Percentiles rank a stretch among this genome's conserved stretches.
Evolutionary conservation across 2,113 vertebrate species (phyloP).

Genomic region (Mellivora capensis): DNA sequence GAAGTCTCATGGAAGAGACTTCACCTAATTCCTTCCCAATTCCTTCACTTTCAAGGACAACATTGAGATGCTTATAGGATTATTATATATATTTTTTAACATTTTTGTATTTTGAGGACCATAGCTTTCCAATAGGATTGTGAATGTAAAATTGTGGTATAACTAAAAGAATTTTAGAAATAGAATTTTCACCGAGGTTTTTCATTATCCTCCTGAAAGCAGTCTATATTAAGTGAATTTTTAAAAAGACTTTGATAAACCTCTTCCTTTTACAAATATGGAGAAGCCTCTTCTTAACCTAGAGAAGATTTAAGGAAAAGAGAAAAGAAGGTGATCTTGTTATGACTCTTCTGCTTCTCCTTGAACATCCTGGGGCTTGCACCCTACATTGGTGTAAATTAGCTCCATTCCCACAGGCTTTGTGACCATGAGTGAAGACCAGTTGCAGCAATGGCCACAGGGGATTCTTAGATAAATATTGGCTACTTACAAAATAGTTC

Average conservation of each 20-base stretch:
- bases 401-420: fast-evolving
- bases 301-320: background rate
- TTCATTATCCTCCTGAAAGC: background rate
- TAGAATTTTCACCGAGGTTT: background rate
- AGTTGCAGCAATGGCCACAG: background rate
- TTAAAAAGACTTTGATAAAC: background rate
- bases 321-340: background rate
- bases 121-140: background rate
- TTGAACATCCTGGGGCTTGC: background rate
- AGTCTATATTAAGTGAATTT: background rate
- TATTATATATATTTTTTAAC: background rate
- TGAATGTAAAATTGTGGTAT: background rate
- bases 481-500: background rate
- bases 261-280: background rate
- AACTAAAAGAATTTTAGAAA: background rate
- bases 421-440: background rate
- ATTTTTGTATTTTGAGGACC: background rate
- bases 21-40: background rate
- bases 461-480: background rate
- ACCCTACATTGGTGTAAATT: background rate
- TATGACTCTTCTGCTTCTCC: background rate
- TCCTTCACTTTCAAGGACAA: background rate
- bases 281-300: background rate
- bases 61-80: background rate
- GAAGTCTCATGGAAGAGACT: too few relatives aligned